Percentiles rank a stretch among this genome's conserved stretches.
These are phyloP conservation scores for Paralichthys olivaceus DNA, from an alignment of 2,113 vertebrate species.

Conservation along the genomic window DNA sequence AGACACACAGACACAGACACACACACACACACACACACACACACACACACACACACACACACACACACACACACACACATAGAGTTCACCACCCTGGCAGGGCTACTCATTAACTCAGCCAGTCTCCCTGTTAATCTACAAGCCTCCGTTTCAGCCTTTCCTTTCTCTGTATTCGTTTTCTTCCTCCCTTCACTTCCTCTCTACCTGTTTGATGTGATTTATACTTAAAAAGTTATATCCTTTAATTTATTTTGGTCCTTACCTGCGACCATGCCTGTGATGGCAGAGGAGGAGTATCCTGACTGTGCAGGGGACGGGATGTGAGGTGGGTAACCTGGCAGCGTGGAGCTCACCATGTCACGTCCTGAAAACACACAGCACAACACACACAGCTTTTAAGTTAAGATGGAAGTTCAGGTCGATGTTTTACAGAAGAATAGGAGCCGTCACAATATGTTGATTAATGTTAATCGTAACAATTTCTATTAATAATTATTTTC, in stretches of 20 bases:
- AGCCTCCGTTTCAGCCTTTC: slow-evolving; percentile 43
- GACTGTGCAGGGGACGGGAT: slow-evolving; percentile 88
- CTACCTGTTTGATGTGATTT: background rate
- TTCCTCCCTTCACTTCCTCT: slow-evolving; percentile 6
- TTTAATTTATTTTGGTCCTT: slow-evolving; percentile 42
- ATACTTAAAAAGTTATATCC: background rate
- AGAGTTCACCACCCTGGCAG: slow-evolving; percentile 65
- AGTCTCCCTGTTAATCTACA: slow-evolving; percentile 79
- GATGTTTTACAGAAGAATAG: background rate
- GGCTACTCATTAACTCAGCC: slow-evolving; percentile 82
- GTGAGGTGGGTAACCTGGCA: slow-evolving; percentile 93
- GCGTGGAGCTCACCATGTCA: slow-evolving; percentile 91
- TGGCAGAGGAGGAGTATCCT: slow-evolving; percentile 89
- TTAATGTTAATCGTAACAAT: too few species aligned
- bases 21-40: slow-evolving; percentile 14
- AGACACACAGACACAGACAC: slow-evolving; percentile 33
- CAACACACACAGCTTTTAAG: slow-evolving; percentile 24
- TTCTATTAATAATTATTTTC: too few species aligned
- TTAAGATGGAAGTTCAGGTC: background rate
- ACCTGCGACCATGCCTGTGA: slow-evolving; percentile 94
- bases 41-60: slow-evolving; percentile 34
- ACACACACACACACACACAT: slow-evolving; percentile 22
- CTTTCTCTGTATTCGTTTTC: slow-evolving; percentile 22
- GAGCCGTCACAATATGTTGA: too few species aligned
- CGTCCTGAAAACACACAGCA: slow-evolving; percentile 80